Percentiles rank a stretch among this genome's conserved stretches.
Conservation (phyloP, 2,113 vertebrate genomes). For the Tachycineta bicolor region DNA sequence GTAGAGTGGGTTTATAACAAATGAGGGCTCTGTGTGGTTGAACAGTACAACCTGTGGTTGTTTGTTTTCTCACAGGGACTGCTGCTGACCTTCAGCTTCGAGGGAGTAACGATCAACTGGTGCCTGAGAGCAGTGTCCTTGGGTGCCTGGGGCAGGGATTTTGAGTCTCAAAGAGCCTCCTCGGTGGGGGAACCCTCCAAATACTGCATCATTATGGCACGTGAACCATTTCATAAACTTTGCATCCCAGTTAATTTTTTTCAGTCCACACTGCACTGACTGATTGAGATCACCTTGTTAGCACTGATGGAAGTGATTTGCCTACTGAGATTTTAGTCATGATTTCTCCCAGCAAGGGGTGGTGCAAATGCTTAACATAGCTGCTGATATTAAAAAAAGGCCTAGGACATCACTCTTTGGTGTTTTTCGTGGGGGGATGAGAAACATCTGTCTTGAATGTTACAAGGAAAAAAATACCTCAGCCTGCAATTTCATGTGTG, state of each 20-base stretch:
- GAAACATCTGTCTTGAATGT: constrained; percentile 31
- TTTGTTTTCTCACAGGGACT: background rate
- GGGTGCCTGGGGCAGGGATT: background rate
- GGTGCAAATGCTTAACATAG: background rate
- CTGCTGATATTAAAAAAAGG: background rate
- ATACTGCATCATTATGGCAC: background rate
- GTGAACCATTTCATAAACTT: background rate
- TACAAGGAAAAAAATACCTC: background rate
- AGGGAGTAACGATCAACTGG: background rate
- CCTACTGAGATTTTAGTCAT: background rate
- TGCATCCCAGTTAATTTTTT: background rate
- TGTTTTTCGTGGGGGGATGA: background rate
- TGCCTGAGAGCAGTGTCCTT: background rate
- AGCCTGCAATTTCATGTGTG: background rate
- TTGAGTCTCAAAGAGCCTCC: background rate
- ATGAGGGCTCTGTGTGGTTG: background rate
- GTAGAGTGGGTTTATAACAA: background rate
- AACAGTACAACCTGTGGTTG: background rate
- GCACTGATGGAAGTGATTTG: background rate
- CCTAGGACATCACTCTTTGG: background rate
- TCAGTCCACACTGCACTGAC: background rate
- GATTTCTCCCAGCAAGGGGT: background rate
- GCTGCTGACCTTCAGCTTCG: background rate
- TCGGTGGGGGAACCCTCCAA: background rate
- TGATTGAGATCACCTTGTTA: background rate